Conservation (phyloP, 1,140 invertebrate species). For the Zaprionus africanus region DNA sequence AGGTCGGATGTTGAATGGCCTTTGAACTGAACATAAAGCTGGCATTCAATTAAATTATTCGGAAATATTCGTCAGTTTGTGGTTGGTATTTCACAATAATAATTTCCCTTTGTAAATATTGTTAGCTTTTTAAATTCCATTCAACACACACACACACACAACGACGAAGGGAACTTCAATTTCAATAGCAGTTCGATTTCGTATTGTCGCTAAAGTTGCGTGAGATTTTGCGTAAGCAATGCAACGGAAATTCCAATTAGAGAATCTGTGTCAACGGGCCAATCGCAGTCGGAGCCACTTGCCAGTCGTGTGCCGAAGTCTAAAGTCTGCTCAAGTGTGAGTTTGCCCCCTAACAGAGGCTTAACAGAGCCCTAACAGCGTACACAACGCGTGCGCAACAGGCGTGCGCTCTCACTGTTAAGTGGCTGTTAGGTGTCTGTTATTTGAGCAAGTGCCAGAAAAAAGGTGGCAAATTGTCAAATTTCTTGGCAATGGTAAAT, state of each 20-base stretch:
- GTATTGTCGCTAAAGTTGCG: background rate
- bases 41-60: constrained; percentile 14
- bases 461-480: constrained; percentile 68
- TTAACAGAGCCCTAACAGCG: constrained; percentile 36
- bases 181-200: background rate
- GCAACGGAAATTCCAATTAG: constrained; percentile 75
- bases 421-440: constrained; percentile 13
- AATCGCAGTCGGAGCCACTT: constrained; percentile 54
- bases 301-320: constrained; percentile 11
- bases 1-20: constrained; percentile 4
- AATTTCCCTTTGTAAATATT: background rate
- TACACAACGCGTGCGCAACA: constrained; percentile 36
- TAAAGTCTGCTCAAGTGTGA: too few relatives aligned
- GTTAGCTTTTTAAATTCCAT: background rate
- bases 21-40: background rate
- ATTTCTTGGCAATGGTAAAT: constrained; percentile 54
- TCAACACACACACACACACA: background rate
- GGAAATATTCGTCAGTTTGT: constrained; percentile 10
- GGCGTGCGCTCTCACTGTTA: constrained; percentile 33
- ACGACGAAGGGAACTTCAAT: background rate
- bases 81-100: background rate
- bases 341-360: background rate
- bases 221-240: constrained; percentile 31
- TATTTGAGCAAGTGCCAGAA: constrained; percentile 54
- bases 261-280: constrained; percentile 74